Conservation (phyloP, 2,113 vertebrate species). For the Lepisosteus oculatus region DNA sequence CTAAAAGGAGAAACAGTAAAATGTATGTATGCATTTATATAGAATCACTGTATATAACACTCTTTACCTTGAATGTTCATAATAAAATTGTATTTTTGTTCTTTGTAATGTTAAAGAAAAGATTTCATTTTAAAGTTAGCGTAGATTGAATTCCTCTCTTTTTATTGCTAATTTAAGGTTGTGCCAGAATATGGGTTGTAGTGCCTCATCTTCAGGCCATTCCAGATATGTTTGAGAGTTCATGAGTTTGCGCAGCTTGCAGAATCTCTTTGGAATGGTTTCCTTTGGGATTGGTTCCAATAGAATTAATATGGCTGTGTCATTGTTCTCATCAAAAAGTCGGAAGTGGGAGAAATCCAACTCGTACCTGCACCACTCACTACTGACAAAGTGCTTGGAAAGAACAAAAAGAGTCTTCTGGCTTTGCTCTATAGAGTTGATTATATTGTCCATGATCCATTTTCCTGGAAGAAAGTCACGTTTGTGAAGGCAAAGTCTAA, state of each 20-base stretch:
- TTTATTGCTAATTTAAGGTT: slow-evolving; percentile 69
- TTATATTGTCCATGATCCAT: slow-evolving; percentile 88
- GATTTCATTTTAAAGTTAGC: background rate
- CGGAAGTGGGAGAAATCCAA: slow-evolving; percentile 90
- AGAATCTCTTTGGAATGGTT: slow-evolving; percentile 82
- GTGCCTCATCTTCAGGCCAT: slow-evolving; percentile 70
- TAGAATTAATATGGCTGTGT: slow-evolving; percentile 71
- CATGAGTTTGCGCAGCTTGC: slow-evolving; percentile 81
- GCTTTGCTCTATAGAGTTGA: slow-evolving; percentile 81
- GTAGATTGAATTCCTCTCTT: slow-evolving; percentile 21
- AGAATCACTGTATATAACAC: too few relatives aligned
- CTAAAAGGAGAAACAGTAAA: too few relatives aligned
- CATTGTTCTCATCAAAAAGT: slow-evolving; percentile 76
- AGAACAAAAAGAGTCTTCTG: slow-evolving; percentile 79
- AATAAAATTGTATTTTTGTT: too few relatives aligned
- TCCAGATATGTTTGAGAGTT: slow-evolving; percentile 87
- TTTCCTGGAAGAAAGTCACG: slow-evolving; percentile 82
- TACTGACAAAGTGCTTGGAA: slow-evolving; percentile 81
- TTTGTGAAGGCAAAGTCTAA: slow-evolving; percentile 82
- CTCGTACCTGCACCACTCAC: slow-evolving; percentile 93
- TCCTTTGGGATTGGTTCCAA: slow-evolving; percentile 78
- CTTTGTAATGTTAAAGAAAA: too few relatives aligned
- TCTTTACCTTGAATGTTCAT: too few relatives aligned
- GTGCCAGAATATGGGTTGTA: slow-evolving; percentile 69
- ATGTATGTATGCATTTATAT: too few relatives aligned